Conservation (phyloP, 2,797 vertebrate species). For the Cossypha dichroa region DNA sequence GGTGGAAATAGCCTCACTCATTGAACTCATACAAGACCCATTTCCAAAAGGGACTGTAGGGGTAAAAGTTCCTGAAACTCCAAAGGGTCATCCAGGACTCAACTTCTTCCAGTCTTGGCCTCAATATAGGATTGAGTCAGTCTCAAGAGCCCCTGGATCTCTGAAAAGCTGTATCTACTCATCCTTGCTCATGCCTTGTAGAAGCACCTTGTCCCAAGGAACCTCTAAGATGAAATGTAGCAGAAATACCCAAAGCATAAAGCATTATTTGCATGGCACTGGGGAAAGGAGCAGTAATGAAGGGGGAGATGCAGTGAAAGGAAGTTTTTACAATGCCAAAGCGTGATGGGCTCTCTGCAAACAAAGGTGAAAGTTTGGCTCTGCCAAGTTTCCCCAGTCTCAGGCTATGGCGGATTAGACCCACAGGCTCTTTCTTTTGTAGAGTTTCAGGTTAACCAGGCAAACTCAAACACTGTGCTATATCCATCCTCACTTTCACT, state of each 20-base stretch:
- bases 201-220: neutral
- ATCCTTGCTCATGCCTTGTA: neutral
- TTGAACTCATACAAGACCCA: neutral
- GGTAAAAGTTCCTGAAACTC: neutral
- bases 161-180: neutral
- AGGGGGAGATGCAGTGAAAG: neutral
- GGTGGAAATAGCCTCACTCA: neutral
- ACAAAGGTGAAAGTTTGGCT: neutral
- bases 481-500: neutral
- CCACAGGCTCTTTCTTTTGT: neutral
- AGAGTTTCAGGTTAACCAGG: neutral
- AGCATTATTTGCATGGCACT: fast-evolving
- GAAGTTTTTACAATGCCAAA: neutral
- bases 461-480: neutral
- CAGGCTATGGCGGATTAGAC: neutral
- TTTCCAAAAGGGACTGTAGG: neutral
- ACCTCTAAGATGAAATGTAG: fast-evolving
- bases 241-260: neutral
- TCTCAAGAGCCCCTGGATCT: neutral
- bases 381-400: neutral
- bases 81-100: neutral
- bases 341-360: neutral
- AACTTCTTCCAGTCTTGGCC: neutral
- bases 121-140: neutral
- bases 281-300: neutral